Conservation (phyloP, 2,113 vertebrate genomes). For the Ranitomeya variabilis region DNA sequence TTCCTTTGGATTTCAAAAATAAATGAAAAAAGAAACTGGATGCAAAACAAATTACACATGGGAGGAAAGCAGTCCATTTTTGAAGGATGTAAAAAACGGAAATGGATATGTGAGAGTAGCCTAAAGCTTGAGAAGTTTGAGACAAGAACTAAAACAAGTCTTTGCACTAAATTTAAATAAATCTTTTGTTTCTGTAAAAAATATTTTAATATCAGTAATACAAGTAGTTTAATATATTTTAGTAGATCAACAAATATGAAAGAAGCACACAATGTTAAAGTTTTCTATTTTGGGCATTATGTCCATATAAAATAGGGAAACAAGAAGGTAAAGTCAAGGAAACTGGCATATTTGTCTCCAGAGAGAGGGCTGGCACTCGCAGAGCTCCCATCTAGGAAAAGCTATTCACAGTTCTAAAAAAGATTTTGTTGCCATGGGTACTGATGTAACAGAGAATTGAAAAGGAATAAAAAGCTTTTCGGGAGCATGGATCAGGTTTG, state of each 20-base stretch:
- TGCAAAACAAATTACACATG: too few species aligned
- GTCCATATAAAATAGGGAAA: conserved; percentile 32
- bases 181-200: background rate
- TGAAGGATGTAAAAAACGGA: too few species aligned
- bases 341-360: conserved; percentile 36
- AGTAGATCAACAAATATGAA: background rate
- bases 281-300: conserved; percentile 24
- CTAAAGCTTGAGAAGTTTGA: too few species aligned
- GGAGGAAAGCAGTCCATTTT: too few species aligned
- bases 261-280: background rate
- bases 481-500: conserved; percentile 35
- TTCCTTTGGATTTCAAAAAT: too few species aligned
- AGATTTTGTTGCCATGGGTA: conserved; percentile 56
- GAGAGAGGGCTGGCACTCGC: conserved; percentile 38
- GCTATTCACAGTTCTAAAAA: conserved; percentile 54
- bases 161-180: background rate
- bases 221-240: background rate
- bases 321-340: conserved; percentile 26
- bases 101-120: too few species aligned
- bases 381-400: conserved; percentile 54
- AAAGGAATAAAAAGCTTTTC: conserved; percentile 51
- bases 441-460: conserved; percentile 52
- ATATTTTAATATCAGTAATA: background rate
- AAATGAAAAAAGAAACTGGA: too few species aligned
- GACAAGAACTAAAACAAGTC: background rate